A percentile compares a stretch with the other conserved stretches of the same genome.
Evolutionary conservation across 2,888 invertebrate genomes (phyloP).

Genomic region (Horisme vitalbata): DNA sequence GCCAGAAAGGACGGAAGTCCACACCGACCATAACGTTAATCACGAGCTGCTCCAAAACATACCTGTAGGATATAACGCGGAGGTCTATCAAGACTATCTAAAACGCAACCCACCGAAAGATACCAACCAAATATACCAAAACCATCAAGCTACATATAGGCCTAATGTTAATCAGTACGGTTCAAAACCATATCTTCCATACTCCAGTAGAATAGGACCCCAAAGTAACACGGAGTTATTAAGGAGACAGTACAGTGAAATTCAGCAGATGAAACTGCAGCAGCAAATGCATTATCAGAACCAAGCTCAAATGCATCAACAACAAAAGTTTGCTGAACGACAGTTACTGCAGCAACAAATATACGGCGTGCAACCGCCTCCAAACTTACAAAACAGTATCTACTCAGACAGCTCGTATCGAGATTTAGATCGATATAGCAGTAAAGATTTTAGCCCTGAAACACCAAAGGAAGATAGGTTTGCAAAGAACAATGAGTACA

Average conservation of each 20-base stretch:
- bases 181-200: conserved; percentile 77
- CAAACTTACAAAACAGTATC: conserved; percentile 76
- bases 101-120: conserved; percentile 83
- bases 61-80: conserved; percentile 82
- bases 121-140: conserved; percentile 82
- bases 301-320: conserved; percentile 85
- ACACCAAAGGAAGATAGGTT: conserved; percentile 63
- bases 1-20: conserved; percentile 67
- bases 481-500: conserved; percentile 67
- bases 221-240: conserved; percentile 84
- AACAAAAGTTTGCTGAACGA: conserved; percentile 85
- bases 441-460: conserved; percentile 71
- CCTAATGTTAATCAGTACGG: conserved; percentile 74
- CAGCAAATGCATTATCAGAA: conserved; percentile 85
- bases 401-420: conserved; percentile 75
- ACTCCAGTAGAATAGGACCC: conserved; percentile 76
- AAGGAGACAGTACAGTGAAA: conserved; percentile 84
- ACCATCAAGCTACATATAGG: conserved; percentile 76
- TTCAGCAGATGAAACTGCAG: conserved; percentile 85
- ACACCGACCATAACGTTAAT: conserved; percentile 73
- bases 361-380: conserved; percentile 78
- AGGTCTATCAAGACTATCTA: conserved; percentile 81
- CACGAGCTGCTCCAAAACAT: conserved; percentile 72
- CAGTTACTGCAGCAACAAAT: conserved; percentile 84
- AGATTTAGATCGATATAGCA: conserved; percentile 73